Percentiles rank a stretch among this genome's conserved stretches.
phyloP scores from a whole-genome alignment of 1,140 invertebrate species.

The Alviniconcha marisindica region DNA sequence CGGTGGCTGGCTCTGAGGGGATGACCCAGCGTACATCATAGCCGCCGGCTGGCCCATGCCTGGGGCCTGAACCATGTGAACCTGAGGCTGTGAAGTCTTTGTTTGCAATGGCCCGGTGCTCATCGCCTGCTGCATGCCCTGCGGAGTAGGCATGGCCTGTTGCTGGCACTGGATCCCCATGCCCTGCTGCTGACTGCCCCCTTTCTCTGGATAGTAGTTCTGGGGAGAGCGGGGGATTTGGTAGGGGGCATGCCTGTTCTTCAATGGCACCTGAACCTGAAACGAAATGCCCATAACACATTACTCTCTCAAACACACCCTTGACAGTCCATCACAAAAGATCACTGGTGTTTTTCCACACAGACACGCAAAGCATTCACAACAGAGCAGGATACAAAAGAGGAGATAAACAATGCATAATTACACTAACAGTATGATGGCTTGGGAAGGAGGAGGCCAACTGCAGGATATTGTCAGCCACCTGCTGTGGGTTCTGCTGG shows the following conservation, averaged over 20 bases:
- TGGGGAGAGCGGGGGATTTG: slow-evolving; percentile 65
- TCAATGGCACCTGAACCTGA: slow-evolving; percentile 66
- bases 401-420: not conserved
- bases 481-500: slow-evolving; percentile 68
- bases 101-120: not conserved
- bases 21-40: slow-evolving; percentile 61
- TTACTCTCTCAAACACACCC: not conserved
- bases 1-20: slow-evolving; percentile 53
- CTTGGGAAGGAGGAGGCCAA: slow-evolving; percentile 69
- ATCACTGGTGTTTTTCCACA: not conserved
- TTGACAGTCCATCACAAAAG: not conserved
- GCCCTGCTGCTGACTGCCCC: slow-evolving; percentile 45
- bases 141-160: slow-evolving; percentile 22
- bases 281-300: not conserved
- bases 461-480: slow-evolving; percentile 73
- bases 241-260: slow-evolving; percentile 67
- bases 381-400: not conserved
- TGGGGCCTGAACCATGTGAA: not conserved
- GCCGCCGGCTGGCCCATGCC: slow-evolving; percentile 18
- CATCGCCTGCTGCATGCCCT: not conserved
- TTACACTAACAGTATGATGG: slow-evolving; percentile 57
- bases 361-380: not conserved
- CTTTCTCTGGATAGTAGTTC: slow-evolving; percentile 45
- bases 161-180: slow-evolving; percentile 10
- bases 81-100: not conserved